Conservation (phyloP, 2,888 invertebrate species). For the Hermaeophaga mercurialis region DNA sequence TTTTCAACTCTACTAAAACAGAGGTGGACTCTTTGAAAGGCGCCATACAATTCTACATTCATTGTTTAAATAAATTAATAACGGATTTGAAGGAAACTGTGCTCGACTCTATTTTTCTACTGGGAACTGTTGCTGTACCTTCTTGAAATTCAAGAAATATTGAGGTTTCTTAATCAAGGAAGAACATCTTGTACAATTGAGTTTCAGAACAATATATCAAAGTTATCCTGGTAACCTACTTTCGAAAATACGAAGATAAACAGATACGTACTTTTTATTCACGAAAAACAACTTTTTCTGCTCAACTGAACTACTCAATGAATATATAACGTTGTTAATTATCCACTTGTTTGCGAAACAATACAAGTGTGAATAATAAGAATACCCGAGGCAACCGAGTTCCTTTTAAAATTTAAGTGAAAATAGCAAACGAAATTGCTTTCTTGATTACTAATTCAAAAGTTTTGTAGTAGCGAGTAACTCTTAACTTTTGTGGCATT, state of each 20-base stretch:
- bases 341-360: background rate
- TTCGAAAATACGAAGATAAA: too few species aligned
- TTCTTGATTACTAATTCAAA: constrained; percentile 9
- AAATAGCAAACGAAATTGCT: constrained; percentile 6
- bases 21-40: constrained; percentile 1
- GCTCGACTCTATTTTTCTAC: too few species aligned
- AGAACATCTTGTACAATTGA: too few species aligned
- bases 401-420: constrained; percentile 1
- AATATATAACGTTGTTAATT: constrained; percentile 1
- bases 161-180: too few species aligned
- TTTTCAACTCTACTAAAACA: constrained; percentile 13
- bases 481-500: background rate
- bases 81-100: too few species aligned
- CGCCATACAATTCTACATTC: too few species aligned
- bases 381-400: background rate
- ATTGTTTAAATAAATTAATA: too few species aligned
- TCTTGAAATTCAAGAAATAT: too few species aligned
- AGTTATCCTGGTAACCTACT: too few species aligned
- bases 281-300: background rate
- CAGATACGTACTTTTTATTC: too few species aligned
- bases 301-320: background rate
- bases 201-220: too few species aligned
- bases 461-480: constrained; percentile 2
- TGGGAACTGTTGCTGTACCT: too few species aligned
- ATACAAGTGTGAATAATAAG: constrained; percentile 1